Conservation (phyloP, 2,888 invertebrate genomes). For the Allygus modestus region DNA sequence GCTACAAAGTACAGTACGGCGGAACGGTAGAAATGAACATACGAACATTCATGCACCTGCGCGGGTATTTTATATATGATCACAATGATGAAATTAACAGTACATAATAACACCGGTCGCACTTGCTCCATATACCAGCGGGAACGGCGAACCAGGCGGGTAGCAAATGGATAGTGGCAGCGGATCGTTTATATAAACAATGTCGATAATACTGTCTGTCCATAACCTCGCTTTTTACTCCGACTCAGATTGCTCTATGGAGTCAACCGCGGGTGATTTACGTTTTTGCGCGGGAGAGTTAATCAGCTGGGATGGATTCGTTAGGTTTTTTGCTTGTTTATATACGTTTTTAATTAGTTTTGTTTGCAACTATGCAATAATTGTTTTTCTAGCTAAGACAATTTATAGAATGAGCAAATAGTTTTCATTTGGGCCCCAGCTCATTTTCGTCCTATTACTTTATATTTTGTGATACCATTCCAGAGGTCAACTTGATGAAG, state of each 20-base stretch:
- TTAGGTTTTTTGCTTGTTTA: no score
- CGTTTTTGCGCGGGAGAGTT: not conserved
- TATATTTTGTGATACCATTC: no score
- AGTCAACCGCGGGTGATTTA: not conserved
- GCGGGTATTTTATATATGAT: slow-evolving; percentile 38
- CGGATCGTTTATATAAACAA: slow-evolving; percentile 37
- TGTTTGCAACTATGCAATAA: no score
- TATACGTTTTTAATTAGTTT: no score
- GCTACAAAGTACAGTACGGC: slow-evolving; percentile 26
- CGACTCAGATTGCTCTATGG: not conserved
- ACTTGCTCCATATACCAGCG: slow-evolving; percentile 45
- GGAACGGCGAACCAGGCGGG: not conserved
- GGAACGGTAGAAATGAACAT: slow-evolving; percentile 5
- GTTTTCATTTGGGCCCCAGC: no score
- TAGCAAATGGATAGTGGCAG: slow-evolving; percentile 29
- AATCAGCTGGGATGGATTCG: no score
- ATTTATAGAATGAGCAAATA: no score
- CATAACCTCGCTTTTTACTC: slow-evolving; percentile 6
- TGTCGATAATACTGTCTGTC: slow-evolving; percentile 37
- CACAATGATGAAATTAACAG: slow-evolving; percentile 55
- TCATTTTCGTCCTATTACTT: no score
- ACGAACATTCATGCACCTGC: slow-evolving; percentile 29
- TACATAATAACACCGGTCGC: slow-evolving; percentile 56
- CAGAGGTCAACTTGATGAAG: no score
- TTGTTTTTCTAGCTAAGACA: no score